Conservation (phyloP, 2,113 vertebrate species). For the Tympanuchus pallidicinctus region DNA sequence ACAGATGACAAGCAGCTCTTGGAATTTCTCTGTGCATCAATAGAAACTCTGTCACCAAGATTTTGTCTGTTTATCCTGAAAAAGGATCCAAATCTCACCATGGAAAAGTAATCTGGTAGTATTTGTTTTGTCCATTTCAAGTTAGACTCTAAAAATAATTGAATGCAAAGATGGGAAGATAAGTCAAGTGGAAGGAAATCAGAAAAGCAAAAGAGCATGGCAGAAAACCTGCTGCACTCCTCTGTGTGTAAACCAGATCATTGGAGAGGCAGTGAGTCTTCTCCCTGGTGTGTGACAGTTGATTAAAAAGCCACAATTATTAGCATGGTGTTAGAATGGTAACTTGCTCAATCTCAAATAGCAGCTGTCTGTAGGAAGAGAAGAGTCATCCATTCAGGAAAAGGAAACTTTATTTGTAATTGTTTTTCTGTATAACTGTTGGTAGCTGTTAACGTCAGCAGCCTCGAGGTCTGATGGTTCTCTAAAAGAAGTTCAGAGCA, state of each 20-base stretch:
- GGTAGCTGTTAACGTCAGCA: neutral
- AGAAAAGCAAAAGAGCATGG: neutral
- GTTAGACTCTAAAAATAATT: neutral
- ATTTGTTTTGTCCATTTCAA: neutral
- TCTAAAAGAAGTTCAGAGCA: neutral
- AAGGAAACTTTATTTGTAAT: neutral
- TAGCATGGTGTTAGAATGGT: neutral
- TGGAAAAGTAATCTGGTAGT: neutral
- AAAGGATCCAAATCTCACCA: neutral
- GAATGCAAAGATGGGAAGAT: neutral
- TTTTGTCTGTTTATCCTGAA: neutral
- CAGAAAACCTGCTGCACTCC: neutral
- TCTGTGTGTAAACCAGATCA: neutral
- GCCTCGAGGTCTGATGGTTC: neutral
- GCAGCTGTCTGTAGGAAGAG: neutral
- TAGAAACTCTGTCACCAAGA: neutral
- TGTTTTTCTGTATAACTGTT: neutral
- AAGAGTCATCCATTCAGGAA: neutral
- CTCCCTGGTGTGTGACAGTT: neutral
- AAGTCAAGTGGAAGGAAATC: neutral
- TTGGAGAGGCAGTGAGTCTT: neutral
- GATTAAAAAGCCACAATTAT: neutral
- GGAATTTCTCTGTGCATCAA: slow-evolving; percentile 13
- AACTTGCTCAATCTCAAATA: neutral
- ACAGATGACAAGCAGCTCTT: neutral